These are phyloP conservation scores for Epinephelus awoara DNA, from an alignment of 2,797 vertebrate genomes.

Conservation along the genomic window DNA sequence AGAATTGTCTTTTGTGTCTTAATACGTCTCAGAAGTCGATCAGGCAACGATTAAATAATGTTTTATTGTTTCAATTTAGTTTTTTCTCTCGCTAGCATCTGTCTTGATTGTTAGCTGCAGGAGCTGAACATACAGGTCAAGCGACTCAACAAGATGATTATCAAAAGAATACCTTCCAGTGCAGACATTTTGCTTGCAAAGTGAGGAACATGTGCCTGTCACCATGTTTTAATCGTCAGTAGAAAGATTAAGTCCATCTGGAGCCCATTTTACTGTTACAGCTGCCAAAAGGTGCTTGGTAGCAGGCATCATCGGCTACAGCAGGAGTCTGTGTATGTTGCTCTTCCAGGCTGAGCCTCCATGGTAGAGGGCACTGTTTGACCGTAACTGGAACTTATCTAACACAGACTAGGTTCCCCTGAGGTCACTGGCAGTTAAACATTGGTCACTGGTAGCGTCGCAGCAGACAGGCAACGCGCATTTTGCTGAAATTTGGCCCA, in stretches of 20 bases:
- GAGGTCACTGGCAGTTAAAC: constrained; percentile 37
- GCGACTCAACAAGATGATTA: background rate
- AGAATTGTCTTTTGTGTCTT: constrained; percentile 30
- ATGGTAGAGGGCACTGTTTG: constrained; percentile 57
- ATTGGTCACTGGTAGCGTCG: background rate
- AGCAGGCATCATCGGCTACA: constrained; percentile 37
- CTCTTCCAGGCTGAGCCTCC: constrained; percentile 2
- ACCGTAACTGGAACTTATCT: constrained; percentile 26
- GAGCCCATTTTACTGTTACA: constrained; percentile 55
- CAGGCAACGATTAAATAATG: constrained; percentile 23
- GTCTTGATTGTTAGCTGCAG: constrained; percentile 22
- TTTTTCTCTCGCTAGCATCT: constrained; percentile 2
- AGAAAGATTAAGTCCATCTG: constrained; percentile 65
- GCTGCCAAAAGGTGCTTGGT: constrained; percentile 63
- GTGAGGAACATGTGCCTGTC: constrained; percentile 44
- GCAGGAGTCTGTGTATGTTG: background rate
- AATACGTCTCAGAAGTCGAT: constrained; percentile 41
- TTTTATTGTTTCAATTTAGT: constrained; percentile 31
- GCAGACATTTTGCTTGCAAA: constrained; percentile 25
- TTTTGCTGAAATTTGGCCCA: background rate
- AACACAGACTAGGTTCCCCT: constrained; percentile 11
- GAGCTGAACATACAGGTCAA: too few species aligned
- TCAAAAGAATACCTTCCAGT: background rate
- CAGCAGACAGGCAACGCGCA: background rate
- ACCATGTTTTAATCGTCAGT: constrained; percentile 43